Evolutionary conservation across 2,797 vertebrate species (phyloP).

Genomic region (Uromys caudimaculatus): DNA sequence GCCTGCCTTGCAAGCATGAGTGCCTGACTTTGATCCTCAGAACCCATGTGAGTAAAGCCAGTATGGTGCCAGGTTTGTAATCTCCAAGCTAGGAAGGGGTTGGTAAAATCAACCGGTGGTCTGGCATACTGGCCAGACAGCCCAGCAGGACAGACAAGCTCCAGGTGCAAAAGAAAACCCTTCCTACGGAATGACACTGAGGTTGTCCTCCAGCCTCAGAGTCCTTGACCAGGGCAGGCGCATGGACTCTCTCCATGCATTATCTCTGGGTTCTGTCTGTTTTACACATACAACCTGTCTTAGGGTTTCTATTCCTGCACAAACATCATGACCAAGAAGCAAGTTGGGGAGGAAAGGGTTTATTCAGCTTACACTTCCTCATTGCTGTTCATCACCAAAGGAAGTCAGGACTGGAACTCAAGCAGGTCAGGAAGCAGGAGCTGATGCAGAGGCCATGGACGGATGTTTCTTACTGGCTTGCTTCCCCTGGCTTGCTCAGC

Average conservation of each 20-base stretch:
- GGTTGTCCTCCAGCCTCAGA: neutral
- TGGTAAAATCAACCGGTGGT: neutral
- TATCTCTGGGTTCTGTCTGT: neutral
- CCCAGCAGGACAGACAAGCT: neutral
- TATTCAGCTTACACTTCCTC: no score
- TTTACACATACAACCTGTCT: neutral
- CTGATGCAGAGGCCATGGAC: no score
- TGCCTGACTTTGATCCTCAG: neutral
- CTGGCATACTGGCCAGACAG: neutral
- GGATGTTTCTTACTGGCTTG: no score
- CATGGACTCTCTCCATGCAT: neutral
- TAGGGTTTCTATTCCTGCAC: no score
- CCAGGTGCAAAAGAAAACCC: neutral
- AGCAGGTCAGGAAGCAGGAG: no score
- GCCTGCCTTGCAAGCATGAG: neutral
- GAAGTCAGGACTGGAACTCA: no score
- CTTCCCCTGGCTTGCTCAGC: no score
- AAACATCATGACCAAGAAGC: no score
- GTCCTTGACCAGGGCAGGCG: neutral
- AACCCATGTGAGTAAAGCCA: neutral
- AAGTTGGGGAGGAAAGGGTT: no score
- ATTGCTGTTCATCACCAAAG: no score
- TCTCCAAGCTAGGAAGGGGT: neutral
- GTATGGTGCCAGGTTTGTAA: neutral
- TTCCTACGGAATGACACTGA: neutral